phyloP scores from a whole-genome alignment of 2,113 vertebrate species.

The Bagarius yarrelli region DNA sequence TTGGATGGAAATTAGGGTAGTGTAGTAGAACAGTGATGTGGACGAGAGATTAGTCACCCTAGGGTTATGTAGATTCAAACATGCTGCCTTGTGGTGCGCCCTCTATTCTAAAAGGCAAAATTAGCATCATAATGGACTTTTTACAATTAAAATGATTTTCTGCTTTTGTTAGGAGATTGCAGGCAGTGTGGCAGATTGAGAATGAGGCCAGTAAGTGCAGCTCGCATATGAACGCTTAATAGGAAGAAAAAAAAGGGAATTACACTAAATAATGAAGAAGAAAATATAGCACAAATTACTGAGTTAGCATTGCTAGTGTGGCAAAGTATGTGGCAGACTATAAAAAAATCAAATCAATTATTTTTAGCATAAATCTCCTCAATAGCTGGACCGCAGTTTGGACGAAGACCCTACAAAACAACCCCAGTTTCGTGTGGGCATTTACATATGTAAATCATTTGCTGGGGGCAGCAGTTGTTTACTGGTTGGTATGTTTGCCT shows the following conservation, averaged over 20 bases:
- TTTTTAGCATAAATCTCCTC: not conserved
- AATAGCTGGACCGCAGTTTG: not conserved
- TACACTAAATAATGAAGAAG: not conserved
- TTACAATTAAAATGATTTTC: not conserved
- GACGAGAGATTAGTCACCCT: not conserved
- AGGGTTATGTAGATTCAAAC: too few relatives aligned
- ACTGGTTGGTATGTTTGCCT: too few relatives aligned
- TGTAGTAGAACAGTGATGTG: not conserved
- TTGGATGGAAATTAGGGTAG: not conserved
- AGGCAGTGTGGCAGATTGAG: not conserved
- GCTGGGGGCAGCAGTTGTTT: too few relatives aligned
- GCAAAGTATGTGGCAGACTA: not conserved
- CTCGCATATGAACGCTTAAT: not conserved
- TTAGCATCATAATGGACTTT: not conserved
- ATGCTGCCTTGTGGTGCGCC: too few relatives aligned
- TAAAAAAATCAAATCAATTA: not conserved
- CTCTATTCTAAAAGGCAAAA: too few relatives aligned
- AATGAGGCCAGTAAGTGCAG: not conserved
- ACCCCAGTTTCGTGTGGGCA: too few relatives aligned
- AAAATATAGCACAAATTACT: constrained; percentile 6
- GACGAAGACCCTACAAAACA: not conserved
- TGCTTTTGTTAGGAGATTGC: not conserved
- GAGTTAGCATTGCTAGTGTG: not conserved
- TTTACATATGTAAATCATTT: too few relatives aligned
- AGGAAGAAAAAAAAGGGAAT: not conserved